Evolutionary conservation across 2,113 vertebrate genomes (phyloP).

Genomic region (Psilopogon haemacephalus): DNA sequence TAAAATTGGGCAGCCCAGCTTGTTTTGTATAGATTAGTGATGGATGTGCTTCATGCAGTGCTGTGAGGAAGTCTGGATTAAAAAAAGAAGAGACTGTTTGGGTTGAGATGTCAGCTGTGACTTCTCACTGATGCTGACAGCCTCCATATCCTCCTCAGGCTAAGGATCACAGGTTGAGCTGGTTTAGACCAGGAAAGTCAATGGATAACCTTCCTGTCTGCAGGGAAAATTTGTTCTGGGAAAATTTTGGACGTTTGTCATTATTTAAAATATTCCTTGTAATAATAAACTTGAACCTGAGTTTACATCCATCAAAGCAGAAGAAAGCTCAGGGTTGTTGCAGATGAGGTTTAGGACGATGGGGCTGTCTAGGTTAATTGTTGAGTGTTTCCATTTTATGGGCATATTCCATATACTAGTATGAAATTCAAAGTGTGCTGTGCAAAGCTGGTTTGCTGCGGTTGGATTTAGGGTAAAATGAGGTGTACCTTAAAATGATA

Average conservation of each 20-base stretch:
- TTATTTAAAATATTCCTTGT: constrained; percentile 2
- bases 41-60: background rate
- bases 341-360: background rate
- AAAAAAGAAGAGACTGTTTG: constrained; percentile 31
- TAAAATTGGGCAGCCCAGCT: background rate
- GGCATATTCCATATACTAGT: background rate
- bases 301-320: background rate
- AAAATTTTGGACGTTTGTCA: constrained; percentile 29
- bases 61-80: constrained; percentile 29
- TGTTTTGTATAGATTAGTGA: background rate
- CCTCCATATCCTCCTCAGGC: background rate
- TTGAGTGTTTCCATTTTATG: background rate
- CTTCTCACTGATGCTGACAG: constrained; percentile 3
- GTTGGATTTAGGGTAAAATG: background rate
- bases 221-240: background rate
- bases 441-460: background rate
- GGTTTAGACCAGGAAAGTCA: background rate
- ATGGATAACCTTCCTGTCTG: constrained; percentile 8
- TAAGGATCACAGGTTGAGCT: background rate
- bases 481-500: background rate
- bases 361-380: background rate
- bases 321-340: background rate
- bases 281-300: background rate
- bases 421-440: background rate
- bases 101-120: constrained; percentile 16